These are phyloP conservation scores for Salmo trutta DNA, from an alignment of 2,797 vertebrate genomes.

Conservation along the genomic window DNA sequence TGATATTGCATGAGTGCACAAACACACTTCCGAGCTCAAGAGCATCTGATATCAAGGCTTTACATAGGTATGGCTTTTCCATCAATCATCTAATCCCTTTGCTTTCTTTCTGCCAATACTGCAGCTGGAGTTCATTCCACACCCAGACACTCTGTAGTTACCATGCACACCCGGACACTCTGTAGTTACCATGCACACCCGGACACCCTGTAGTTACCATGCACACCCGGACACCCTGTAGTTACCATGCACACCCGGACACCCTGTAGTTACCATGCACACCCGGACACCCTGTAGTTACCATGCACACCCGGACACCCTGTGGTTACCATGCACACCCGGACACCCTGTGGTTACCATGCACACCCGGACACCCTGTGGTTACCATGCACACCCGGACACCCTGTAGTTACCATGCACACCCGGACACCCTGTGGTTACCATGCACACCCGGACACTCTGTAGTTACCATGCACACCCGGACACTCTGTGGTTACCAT, in stretches of 20 bases:
- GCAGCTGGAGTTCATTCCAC: not conserved
- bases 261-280: too few relatives aligned
- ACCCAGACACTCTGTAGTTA: too few relatives aligned
- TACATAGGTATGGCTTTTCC: constrained; percentile 45
- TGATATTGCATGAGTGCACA: not conserved
- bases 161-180: too few relatives aligned
- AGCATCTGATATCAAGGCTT: constrained; percentile 36
- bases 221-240: not conserved
- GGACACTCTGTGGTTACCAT: too few relatives aligned
- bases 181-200: not conserved
- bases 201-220: too few relatives aligned
- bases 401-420: not conserved
- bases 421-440: too few relatives aligned
- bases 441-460: too few relatives aligned
- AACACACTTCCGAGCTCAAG: not conserved
- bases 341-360: not conserved
- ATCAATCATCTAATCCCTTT: constrained; percentile 31
- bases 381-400: too few relatives aligned
- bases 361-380: too few relatives aligned
- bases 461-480: not conserved
- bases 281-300: not conserved
- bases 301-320: too few relatives aligned
- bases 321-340: too few relatives aligned
- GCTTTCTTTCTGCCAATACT: constrained; percentile 12
- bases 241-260: not conserved